Conservation (phyloP, 2,888 invertebrate genomes). For the Aethes cnicana region DNA sequence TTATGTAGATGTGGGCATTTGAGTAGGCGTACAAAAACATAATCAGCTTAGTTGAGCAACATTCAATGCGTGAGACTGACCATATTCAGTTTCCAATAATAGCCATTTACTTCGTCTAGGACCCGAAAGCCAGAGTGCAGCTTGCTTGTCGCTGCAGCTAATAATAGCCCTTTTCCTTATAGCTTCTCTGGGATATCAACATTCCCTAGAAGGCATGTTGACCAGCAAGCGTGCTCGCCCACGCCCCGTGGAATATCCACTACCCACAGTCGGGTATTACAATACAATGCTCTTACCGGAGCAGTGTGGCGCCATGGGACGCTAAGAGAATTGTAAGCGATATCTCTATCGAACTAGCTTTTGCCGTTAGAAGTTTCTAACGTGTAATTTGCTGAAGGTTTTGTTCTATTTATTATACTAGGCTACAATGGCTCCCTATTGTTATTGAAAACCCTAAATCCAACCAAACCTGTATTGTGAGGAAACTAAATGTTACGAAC, state of each 20-base stretch:
- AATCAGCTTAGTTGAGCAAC: constrained; percentile 6
- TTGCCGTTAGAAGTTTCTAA: constrained; percentile 1
- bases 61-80: background rate
- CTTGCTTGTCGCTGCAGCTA: constrained; percentile 23
- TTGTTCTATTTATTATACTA: background rate
- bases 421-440: no score
- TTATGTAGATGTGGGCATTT: background rate
- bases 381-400: background rate
- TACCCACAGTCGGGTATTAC: constrained; percentile 51
- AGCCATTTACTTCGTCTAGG: background rate
- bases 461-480: no score
- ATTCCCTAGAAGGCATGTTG: constrained; percentile 75
- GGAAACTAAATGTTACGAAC: no score
- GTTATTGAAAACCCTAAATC: no score
- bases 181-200: constrained; percentile 60
- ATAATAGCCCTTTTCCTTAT: constrained; percentile 39
- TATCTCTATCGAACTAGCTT: constrained; percentile 13
- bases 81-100: background rate
- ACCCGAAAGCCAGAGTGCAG: constrained; percentile 6
- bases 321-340: constrained; percentile 29
- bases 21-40: constrained; percentile 8
- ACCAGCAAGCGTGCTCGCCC: constrained; percentile 58
- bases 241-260: constrained; percentile 48
- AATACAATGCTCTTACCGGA: constrained; percentile 49
- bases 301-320: constrained; percentile 56